Percentiles rank a stretch among this genome's conserved stretches.
These are phyloP conservation scores for Elephas maximus DNA, from an alignment of 2,113 vertebrate genomes.

Conservation along the genomic window DNA sequence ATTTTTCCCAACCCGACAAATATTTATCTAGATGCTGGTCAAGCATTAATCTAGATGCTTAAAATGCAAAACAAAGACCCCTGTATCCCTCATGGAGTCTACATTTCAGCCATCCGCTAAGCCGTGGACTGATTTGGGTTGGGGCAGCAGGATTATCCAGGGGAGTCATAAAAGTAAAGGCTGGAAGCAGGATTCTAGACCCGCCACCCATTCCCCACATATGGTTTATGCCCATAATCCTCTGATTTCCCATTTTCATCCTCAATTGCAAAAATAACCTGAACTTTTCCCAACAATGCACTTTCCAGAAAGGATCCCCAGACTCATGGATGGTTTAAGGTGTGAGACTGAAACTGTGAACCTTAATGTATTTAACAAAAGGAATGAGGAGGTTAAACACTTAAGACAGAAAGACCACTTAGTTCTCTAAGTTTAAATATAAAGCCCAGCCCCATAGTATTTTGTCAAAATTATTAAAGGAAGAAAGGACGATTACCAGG, in stretches of 20 bases:
- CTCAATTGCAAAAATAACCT: neutral
- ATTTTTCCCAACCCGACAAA: neutral
- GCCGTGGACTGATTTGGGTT: neutral
- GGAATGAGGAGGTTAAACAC: neutral
- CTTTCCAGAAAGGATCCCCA: conserved; percentile 42
- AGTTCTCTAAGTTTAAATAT: neutral
- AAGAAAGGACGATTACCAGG: neutral
- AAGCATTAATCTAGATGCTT: neutral
- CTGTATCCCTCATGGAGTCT: neutral
- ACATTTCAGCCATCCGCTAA: neutral
- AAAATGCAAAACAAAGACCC: neutral
- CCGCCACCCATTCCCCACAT: neutral
- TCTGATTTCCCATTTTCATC: neutral
- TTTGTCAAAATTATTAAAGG: neutral
- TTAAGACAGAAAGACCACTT: neutral
- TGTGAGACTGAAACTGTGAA: neutral
- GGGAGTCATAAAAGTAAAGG: neutral
- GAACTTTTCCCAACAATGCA: neutral
- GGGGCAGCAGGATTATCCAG: neutral
- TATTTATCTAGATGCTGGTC: neutral
- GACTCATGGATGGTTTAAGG: neutral
- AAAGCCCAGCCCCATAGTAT: neutral
- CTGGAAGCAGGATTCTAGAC: neutral
- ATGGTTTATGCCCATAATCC: neutral
- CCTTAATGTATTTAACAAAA: conserved; percentile 29